phyloP scores from a whole-genome alignment of 1,140 invertebrate genomes.

The Heliothis subflexa region DNA sequence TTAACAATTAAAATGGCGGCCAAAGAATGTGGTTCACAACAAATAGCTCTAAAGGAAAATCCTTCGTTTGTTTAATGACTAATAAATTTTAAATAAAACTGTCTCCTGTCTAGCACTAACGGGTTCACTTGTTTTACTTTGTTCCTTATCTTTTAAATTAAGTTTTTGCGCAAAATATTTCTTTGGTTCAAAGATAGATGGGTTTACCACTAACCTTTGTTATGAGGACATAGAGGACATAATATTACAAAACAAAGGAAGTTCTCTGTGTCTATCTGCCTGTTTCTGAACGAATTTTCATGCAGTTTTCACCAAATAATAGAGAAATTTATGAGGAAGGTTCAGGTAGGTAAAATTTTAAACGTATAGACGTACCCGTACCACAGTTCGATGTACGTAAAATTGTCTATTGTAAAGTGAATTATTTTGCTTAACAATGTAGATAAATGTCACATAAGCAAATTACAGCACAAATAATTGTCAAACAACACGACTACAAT shows the following conservation, averaged over 20 bases:
- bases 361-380: too few relatives aligned
- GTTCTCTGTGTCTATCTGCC: too few relatives aligned
- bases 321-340: too few relatives aligned
- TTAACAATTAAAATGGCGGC: slow-evolving; percentile 31
- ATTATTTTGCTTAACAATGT: too few relatives aligned
- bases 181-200: neutral
- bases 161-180: neutral
- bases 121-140: slow-evolving; percentile 20
- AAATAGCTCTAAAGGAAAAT: slow-evolving; percentile 14
- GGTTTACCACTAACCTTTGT: too few relatives aligned
- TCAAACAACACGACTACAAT: neutral
- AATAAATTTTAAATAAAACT: slow-evolving; percentile 50
- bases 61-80: slow-evolving; percentile 45
- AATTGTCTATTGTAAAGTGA: neutral
- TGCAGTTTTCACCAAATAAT: too few relatives aligned
- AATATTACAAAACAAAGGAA: too few relatives aligned
- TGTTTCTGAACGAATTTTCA: too few relatives aligned
- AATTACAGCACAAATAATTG: too few relatives aligned
- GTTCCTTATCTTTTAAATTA: slow-evolving; percentile 39
- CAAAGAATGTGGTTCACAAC: slow-evolving; percentile 31
- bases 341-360: too few relatives aligned
- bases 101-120: slow-evolving; percentile 2
- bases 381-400: neutral
- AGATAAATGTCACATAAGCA: too few relatives aligned
- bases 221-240: too few relatives aligned